These are phyloP conservation scores for Porites rus DNA, from an alignment of 92 coral and sea anemone genomes.

Conservation along the genomic window DNA sequence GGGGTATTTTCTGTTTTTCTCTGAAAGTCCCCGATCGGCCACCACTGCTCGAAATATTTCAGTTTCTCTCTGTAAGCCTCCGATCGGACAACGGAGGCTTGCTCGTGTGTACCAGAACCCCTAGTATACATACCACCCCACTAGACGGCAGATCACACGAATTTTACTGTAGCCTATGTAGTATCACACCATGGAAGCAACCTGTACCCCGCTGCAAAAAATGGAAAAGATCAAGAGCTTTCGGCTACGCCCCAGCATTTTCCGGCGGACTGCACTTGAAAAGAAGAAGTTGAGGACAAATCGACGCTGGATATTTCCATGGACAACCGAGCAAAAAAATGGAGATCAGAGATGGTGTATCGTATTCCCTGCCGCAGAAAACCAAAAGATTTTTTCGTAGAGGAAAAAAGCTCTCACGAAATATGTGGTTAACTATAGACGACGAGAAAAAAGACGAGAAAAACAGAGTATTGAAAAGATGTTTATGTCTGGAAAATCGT, in stretches of 20 bases:
- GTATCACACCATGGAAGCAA: slow-evolving; percentile 1
- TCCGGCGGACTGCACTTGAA: not conserved
- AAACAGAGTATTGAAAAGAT: slow-evolving; percentile 13
- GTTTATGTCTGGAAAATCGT: not conserved
- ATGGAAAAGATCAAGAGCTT: not conserved
- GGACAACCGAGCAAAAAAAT: not conserved
- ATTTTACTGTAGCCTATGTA: too few species aligned
- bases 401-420: slow-evolving; percentile 5
- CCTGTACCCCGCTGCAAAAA: not conserved
- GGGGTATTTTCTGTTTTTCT: too few species aligned
- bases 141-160: too few species aligned
- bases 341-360: not conserved
- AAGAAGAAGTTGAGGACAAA: not conserved
- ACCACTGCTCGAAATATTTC: too few species aligned
- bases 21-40: too few species aligned
- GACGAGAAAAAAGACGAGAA: slow-evolving; percentile 14
- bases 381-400: slow-evolving; percentile 5
- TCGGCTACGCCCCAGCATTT: not conserved
- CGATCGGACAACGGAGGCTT: too few species aligned
- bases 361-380: not conserved
- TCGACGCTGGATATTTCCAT: not conserved
- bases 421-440: slow-evolving; percentile 23
- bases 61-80: too few species aligned
- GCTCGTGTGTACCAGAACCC: too few species aligned
- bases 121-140: too few species aligned